Evolutionary conservation across 2,113 vertebrate species (phyloP).

Genomic region (Ciconia boyciana): DNA sequence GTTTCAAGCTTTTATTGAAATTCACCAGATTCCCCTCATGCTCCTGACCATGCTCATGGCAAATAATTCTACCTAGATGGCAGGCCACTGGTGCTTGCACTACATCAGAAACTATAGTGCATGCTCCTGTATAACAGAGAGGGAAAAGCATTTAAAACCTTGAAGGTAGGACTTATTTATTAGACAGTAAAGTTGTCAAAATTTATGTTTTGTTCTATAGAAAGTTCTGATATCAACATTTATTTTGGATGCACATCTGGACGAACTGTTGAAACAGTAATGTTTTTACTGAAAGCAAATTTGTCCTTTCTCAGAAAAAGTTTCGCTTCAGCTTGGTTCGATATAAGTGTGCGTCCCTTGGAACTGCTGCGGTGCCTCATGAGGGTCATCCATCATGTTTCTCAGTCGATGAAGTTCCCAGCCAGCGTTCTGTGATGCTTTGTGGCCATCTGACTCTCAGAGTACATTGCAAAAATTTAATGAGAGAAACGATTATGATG

Average conservation of each 20-base stretch:
- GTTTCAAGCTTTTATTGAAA: background rate
- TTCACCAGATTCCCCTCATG: background rate
- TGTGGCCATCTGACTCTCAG: constrained; percentile 34
- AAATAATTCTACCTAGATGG: background rate
- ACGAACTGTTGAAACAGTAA: background rate
- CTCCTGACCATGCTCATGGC: background rate
- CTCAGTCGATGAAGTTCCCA: background rate
- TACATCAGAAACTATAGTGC: background rate
- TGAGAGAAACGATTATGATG: background rate
- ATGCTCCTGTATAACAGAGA: background rate
- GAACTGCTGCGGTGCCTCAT: background rate
- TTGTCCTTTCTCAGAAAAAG: constrained; percentile 31
- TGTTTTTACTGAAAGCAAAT: constrained; percentile 29
- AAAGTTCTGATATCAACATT: constrained; percentile 20
- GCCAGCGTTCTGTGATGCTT: background rate
- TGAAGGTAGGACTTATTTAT: background rate
- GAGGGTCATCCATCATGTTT: constrained; percentile 43
- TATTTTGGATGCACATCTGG: constrained; percentile 17
- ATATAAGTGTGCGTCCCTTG: background rate
- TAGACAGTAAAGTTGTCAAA: background rate
- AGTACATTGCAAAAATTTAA: constrained; percentile 17
- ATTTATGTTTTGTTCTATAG: background rate
- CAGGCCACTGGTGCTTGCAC: background rate
- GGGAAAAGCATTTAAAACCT: background rate
- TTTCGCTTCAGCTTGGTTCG: background rate